Evolutionary conservation across 2,797 vertebrate species (phyloP).

Genomic region (Tenualosa thibaudeaui): DNA sequence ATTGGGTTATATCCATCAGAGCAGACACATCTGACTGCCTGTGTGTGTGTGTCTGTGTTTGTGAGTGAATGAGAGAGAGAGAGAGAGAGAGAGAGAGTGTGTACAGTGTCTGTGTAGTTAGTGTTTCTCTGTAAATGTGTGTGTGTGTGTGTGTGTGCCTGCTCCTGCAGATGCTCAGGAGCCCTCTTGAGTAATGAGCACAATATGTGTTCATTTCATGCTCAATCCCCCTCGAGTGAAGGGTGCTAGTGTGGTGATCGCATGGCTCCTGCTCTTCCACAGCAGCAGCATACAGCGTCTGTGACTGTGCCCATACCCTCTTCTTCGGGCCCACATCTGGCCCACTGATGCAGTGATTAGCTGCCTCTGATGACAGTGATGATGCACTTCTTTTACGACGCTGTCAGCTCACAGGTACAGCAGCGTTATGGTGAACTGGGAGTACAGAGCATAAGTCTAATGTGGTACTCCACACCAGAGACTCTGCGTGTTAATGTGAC

Average conservation of each 20-base stretch:
- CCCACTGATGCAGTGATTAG: not conserved
- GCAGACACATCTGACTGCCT: constrained; percentile 15
- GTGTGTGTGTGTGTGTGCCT: not conserved
- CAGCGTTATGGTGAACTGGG: not conserved
- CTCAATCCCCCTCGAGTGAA: constrained; percentile 5
- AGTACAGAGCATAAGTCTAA: not conserved
- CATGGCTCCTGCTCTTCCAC: not conserved
- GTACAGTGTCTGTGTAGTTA: not conserved
- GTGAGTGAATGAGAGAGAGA: constrained; percentile 10
- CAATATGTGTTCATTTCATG: constrained; percentile 24
- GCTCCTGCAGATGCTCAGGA: constrained; percentile 7
- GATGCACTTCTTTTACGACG: not conserved
- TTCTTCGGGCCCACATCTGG: not conserved
- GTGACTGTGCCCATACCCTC: not conserved
- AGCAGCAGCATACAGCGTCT: not conserved
- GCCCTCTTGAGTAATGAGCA: constrained; percentile 15
- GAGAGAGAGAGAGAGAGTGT: constrained; percentile 15
- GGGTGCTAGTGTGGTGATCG: not conserved
- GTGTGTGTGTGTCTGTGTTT: constrained; percentile 28
- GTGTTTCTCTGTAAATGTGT: not conserved
- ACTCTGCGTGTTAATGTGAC: not conserved
- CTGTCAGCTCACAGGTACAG: not conserved
- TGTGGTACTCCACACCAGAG: not conserved
- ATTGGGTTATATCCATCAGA: constrained; percentile 19
- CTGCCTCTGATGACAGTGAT: not conserved